Evolutionary conservation across 1,140 invertebrate genomes (phyloP), one percentile per base, ranked within the genome.

Genomic region (Aphidius gifuensis): DNA sequence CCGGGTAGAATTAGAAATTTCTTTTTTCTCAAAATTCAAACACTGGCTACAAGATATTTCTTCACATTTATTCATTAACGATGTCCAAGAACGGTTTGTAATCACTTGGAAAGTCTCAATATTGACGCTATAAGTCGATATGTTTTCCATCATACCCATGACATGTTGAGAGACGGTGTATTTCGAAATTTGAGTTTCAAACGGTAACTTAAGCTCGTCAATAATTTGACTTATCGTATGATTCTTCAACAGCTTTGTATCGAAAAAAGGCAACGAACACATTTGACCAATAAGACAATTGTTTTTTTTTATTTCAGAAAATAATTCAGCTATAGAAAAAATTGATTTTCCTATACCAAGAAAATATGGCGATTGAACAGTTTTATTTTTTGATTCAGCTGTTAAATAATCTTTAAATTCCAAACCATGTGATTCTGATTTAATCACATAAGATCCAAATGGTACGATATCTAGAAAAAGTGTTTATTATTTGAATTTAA

Each of bases 291-390:
- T 51, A 0, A 65, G 62, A 53, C 76, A 78, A 6, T 49, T 70
- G 23, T 64, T 63, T 16, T 60, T 66, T 9, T 66, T 71, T 2
- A 72, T 5, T 2, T 68, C 67, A 9, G 62, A 68, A 3, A 78
- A 21, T 0, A 62, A 50, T 9, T 72, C 64, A 0, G 69, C 66
- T 5, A 77, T 59, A 32, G 70, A 69, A 5, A 76, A 49, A 5
- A 80, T 69, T 23, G 74, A 68, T 56, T 76, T 77, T 2, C 77
- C 79, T 5, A 80, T 68, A 9, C 66, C 67, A 0, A 78, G 60
- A 0, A 80, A 43, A 53, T 78, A 70, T 1, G 78, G 77, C 6
- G 76, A 80, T 23, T 72, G 68, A 7, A 71, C 63, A 5, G 72
- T 39, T 23, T 69, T 71, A 63, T 70, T 54, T 7, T 68, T 68